Base-by-base conservation (phyloP, 2,113 vertebrate species). In the Turnix velox region DNA sequence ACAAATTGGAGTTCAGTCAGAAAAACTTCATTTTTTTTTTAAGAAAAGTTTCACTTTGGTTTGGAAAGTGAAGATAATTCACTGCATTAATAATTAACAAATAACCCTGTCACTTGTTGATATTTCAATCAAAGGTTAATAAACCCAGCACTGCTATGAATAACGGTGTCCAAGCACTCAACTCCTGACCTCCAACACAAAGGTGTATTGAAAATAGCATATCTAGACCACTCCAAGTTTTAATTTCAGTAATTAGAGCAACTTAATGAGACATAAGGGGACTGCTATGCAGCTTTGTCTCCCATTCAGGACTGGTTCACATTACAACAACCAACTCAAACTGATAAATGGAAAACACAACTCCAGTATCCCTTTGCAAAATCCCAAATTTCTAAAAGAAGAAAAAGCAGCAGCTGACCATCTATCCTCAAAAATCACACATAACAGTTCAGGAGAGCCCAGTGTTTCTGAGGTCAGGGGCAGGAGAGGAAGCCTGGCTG, bases 1-100 rank as follows among this genome's bases (percentile, higher is more conserved):
- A 51, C 1, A 0, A n/a, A 9, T 11, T 4, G 0, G 24, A 83
- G 9, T 18, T 81, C 3, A 37, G 51, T 4, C 18, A 63, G 55
- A 51, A 94, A 87, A 72, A 33, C 14, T 18, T 10, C n/a, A n/a
- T 16, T 24, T 0, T 42, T 66, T 42, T 40, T 65, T 25, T n/a
- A n/a, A n/a, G n/a, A n/a, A 25, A 74, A 61, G 31, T 6, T 75
- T 77, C 17, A 4, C 19, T 82, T 71, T 12, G 9, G 65, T 86
- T 90, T 42, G 35, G 31, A 39, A 74, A 88, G 28, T 0, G 0
- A 6, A 72, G 30, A 33, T 52, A 75, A 82, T 39, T 72, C 40
- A 40, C 5, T 3, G 14, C 22, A 80, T 76, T 83, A 94, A 93
- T 79, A 49, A 87, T 59, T 59, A 88, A 92, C 74, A 88, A 39